Evolutionary conservation across 1,140 invertebrate genomes (phyloP).

Genomic region (Meloidogyne hapla): DNA sequence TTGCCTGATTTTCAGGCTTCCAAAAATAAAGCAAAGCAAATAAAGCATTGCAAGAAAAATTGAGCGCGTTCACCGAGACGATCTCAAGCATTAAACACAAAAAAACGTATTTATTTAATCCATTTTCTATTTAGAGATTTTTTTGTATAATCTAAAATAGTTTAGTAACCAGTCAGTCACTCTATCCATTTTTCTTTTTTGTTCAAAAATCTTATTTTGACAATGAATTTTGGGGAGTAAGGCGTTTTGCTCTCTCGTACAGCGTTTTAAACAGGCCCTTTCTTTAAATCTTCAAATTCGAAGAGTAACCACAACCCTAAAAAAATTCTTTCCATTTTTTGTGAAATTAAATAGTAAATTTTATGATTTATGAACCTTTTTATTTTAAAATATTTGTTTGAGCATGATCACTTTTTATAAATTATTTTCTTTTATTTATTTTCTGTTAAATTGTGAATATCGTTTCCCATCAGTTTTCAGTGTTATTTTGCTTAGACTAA

Average conservation of each 20-base stretch:
- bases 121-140: neutral
- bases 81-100: constrained; percentile 1
- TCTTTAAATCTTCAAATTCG: neutral
- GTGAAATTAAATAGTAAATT: no score
- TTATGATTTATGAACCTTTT: no score
- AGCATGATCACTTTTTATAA: no score
- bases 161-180: neutral
- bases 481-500: no score
- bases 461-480: no score
- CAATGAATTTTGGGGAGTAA: neutral
- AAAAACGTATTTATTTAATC: neutral
- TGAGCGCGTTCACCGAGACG: neutral
- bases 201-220: neutral
- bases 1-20: no score
- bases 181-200: neutral
- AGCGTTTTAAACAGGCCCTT: neutral
- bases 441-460: no score
- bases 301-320: no score
- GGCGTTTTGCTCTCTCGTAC: neutral
- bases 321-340: neutral
- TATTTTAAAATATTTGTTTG: no score
- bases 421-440: no score
- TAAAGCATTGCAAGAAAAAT: neutral
- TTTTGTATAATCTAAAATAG: neutral
- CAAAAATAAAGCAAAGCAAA: no score